Conservation (phyloP, 2,113 vertebrate genomes). For the Coptodon bakossiorum region DNA sequence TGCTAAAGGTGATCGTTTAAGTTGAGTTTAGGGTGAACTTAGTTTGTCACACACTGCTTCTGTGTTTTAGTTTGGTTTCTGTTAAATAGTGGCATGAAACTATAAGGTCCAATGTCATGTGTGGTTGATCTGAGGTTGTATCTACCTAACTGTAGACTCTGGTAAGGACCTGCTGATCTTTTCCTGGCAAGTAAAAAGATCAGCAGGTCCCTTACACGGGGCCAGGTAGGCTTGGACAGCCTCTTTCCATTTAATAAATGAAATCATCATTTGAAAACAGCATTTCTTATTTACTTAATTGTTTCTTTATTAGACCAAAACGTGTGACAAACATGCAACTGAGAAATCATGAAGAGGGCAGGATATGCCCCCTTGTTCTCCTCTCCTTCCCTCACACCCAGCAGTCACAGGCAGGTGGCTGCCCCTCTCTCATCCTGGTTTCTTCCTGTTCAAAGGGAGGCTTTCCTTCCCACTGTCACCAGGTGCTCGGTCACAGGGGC, state of each 20-base stretch:
- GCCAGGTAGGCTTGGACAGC: not conserved
- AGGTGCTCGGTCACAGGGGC: not conserved
- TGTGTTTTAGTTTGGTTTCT: not conserved
- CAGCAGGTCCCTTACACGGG: not conserved
- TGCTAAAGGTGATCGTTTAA: not conserved
- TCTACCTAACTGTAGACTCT: not conserved
- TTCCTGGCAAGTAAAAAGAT: not conserved
- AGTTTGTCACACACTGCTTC: not conserved
- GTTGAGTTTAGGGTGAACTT: not conserved
- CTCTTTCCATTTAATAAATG: not conserved
- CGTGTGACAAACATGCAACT: not conserved
- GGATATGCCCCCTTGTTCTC: not conserved
- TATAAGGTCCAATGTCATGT: rapidly evolving
- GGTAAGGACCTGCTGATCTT: not conserved
- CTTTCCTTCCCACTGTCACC: not conserved
- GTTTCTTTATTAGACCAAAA: not conserved
- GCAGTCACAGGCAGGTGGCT: not conserved
- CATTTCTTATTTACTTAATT: not conserved
- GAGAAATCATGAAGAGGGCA: not conserved
- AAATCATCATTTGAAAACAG: rapidly evolving
- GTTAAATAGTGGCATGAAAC: not conserved
- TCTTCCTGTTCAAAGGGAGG: not conserved
- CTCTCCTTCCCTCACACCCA: not conserved
- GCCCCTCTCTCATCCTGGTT: not conserved
- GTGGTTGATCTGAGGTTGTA: not conserved